These are phyloP conservation scores for Bubo scandiacus DNA, from an alignment of 2,113 vertebrate species.

Conservation along the genomic window DNA sequence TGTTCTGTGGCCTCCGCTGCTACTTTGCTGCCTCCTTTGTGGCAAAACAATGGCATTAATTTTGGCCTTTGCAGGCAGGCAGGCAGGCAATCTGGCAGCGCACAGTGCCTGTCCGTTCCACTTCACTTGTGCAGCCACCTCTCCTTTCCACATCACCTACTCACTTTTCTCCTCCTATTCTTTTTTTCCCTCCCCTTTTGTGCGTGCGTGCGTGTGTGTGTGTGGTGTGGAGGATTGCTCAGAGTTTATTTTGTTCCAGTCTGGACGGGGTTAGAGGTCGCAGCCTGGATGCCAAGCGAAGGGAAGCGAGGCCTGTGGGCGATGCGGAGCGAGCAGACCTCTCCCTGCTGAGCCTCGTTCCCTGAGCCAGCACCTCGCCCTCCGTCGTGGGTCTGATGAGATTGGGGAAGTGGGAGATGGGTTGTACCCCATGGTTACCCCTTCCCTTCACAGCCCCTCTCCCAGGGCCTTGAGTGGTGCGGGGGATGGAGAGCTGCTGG, in stretches of 20 bases:
- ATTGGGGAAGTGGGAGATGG: rapidly evolving
- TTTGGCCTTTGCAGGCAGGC: slow-evolving; percentile 76
- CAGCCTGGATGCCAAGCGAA: neutral
- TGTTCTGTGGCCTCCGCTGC: slow-evolving; percentile 76
- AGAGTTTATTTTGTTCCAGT: neutral
- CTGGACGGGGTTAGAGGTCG: neutral
- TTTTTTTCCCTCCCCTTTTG: neutral
- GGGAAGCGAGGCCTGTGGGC: neutral
- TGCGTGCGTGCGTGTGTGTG: neutral
- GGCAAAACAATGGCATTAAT: slow-evolving; percentile 84
- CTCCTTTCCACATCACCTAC: slow-evolving; percentile 40
- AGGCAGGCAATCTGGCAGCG: slow-evolving; percentile 25
- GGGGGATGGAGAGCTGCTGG: neutral
- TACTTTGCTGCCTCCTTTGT: slow-evolving; percentile 84
- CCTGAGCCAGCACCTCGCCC: rapidly evolving
- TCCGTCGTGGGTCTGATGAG: rapidly evolving
- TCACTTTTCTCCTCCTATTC: slow-evolving; percentile 31
- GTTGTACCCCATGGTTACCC: rapidly evolving
- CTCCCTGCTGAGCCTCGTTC: neutral
- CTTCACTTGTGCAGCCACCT: slow-evolving; percentile 76
- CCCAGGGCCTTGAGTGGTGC: neutral
- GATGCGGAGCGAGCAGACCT: neutral
- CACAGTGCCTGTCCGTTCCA: slow-evolving; percentile 84
- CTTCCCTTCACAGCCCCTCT: neutral
- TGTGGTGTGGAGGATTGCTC: neutral